phyloP scores from a whole-genome alignment of 2,888 invertebrate species.

The Tyria jacobaeae region DNA sequence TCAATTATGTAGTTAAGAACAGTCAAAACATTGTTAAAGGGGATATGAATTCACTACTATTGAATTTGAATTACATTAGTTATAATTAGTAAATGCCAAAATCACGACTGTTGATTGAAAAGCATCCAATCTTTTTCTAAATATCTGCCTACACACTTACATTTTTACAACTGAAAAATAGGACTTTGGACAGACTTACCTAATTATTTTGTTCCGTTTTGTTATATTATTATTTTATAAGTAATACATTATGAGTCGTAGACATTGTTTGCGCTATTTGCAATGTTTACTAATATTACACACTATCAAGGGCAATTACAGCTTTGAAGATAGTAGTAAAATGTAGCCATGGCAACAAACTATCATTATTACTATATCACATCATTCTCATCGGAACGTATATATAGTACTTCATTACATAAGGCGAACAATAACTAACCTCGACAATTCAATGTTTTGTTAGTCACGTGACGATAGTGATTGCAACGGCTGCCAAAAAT shows the following conservation, averaged over 20 bases:
- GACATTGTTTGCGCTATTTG: neutral
- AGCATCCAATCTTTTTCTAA: conserved; percentile 1
- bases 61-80: too few species aligned
- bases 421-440: conserved; percentile 55
- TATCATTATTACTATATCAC: neutral
- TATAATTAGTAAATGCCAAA: too few species aligned
- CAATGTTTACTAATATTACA: conserved; percentile 17
- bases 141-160: neutral
- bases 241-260: too few species aligned
- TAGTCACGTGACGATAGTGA: conserved; percentile 59
- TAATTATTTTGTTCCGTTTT: neutral
- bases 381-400: conserved; percentile 22
- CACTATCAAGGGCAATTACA: neutral
- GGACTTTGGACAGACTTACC: neutral
- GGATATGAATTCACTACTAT: too few species aligned
- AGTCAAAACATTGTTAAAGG: too few species aligned
- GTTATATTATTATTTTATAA: neutral
- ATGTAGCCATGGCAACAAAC: conserved; percentile 10
- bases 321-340: neutral
- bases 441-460: conserved; percentile 39
- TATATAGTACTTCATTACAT: conserved; percentile 53
- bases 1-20: too few species aligned
- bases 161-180: neutral
- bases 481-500: conserved; percentile 54
- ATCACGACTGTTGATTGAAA: conserved; percentile 7